Evolutionary conservation across 2,113 vertebrate species (phyloP).

Genomic region (Crypturellus undulatus): DNA sequence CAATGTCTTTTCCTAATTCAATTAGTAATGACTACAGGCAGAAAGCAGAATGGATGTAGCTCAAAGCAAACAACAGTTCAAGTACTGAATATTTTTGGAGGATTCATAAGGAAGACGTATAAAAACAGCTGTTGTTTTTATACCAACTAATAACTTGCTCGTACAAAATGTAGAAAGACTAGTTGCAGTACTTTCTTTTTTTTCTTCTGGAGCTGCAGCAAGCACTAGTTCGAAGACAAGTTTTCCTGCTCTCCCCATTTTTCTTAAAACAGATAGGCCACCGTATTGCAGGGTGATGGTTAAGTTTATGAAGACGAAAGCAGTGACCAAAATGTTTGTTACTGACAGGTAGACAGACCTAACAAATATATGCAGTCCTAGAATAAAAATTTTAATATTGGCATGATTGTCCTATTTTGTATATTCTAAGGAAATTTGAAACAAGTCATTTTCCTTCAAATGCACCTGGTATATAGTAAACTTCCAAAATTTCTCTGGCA

Average conservation of each 20-base stretch:
- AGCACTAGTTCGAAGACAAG: not conserved
- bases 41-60: not conserved
- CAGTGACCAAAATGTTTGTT: not conserved
- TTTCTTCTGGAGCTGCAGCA: not conserved
- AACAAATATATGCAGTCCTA: not conserved
- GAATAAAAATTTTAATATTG: not conserved
- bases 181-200: not conserved
- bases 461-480: not conserved
- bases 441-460: not conserved
- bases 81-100: not conserved
- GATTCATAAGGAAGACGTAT: not conserved
- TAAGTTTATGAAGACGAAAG: not conserved
- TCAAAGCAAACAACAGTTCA: not conserved
- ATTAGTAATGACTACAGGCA: not conserved
- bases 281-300: not conserved
- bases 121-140: not conserved
- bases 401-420: not conserved
- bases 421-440: conserved; percentile 35
- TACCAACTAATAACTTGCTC: not conserved
- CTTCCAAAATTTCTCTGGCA: not conserved
- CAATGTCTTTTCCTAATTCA: not conserved
- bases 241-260: not conserved
- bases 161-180: not conserved
- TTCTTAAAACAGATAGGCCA: not conserved
- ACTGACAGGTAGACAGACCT: not conserved